These are phyloP conservation scores for Haliclona indistincta DNA, from an alignment of 37 sponge, comb jelly and placozoan genomes.

Conservation along the genomic window DNA sequence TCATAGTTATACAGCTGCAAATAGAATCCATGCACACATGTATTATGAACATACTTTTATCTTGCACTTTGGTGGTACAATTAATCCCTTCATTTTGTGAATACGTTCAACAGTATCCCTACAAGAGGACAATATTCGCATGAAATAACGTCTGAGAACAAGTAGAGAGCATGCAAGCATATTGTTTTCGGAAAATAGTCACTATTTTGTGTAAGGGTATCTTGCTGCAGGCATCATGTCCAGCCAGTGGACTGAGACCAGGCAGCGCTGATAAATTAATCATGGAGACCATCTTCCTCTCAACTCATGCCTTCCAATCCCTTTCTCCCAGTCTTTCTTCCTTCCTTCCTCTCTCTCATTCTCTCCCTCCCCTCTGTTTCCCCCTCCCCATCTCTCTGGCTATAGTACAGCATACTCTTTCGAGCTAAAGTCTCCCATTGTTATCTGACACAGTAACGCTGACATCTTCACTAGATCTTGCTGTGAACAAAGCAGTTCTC, in stretches of 20 bases:
- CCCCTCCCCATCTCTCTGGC: neutral
- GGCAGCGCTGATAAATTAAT: no score
- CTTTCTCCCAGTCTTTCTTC: no score
- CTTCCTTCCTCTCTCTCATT: no score
- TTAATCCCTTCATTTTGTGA: conserved; percentile 20
- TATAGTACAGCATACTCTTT: conserved; percentile 34
- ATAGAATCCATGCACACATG: neutral
- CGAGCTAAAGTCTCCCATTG: conserved; percentile 51
- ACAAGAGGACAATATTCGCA: neutral
- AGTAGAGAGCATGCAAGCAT: neutral
- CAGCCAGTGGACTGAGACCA: neutral
- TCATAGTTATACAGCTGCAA: neutral
- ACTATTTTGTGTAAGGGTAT: neutral
- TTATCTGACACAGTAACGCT: conserved; percentile 77
- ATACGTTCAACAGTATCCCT: conserved; percentile 52
- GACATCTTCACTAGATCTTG: conserved; percentile 60
- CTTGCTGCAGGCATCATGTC: neutral
- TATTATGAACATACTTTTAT: conserved; percentile 34
- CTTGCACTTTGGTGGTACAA: conserved; percentile 76
- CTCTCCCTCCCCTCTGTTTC: no score
- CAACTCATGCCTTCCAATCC: no score
- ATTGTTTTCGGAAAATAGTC: neutral
- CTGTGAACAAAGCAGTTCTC: conserved; percentile 70
- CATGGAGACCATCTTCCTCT: no score
- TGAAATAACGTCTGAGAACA: no score